Conservation (phyloP, 2,113 vertebrate genomes). For the Burhinus oedicnemus region DNA sequence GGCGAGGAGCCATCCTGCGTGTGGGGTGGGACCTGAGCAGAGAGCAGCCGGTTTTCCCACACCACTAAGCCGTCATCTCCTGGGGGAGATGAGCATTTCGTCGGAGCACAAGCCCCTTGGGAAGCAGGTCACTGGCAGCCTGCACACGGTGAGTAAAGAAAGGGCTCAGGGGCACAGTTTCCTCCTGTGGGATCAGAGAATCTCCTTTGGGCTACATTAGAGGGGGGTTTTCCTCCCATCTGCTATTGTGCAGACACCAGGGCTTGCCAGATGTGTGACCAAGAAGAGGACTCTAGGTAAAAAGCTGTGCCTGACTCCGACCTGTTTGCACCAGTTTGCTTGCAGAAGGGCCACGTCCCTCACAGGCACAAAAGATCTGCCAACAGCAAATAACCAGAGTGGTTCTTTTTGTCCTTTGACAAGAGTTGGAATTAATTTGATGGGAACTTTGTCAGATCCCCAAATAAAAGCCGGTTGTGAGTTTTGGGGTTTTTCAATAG, state of each 20-base stretch:
- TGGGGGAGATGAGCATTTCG: conserved; percentile 43
- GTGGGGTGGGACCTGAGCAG: not conserved
- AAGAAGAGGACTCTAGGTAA: not conserved
- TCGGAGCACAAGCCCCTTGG: conserved; percentile 35
- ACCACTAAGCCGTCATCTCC: not conserved
- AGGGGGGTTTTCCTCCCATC: not conserved
- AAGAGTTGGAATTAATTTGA: not conserved
- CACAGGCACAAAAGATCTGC: not conserved
- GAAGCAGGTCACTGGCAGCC: conserved; percentile 42
- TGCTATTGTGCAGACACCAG: not conserved
- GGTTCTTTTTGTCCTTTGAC: not conserved
- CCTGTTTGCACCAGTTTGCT: not conserved
- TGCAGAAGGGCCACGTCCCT: not conserved
- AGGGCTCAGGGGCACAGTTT: not conserved
- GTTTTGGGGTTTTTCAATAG: not conserved
- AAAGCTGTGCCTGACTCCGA: not conserved
- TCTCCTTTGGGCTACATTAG: not conserved
- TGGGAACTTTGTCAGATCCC: not conserved
- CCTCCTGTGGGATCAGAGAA: not conserved
- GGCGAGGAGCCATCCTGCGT: accelerated
- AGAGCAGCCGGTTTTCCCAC: not conserved
- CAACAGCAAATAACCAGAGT: not conserved
- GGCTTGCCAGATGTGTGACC: not conserved
- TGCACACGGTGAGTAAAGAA: conserved; percentile 49
- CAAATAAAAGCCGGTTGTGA: not conserved